A percentile compares a stretch with the other conserved stretches of the same genome.
Conservation (phyloP, 2,797 vertebrate genomes). For the Halcyon leucocephala region DNA sequence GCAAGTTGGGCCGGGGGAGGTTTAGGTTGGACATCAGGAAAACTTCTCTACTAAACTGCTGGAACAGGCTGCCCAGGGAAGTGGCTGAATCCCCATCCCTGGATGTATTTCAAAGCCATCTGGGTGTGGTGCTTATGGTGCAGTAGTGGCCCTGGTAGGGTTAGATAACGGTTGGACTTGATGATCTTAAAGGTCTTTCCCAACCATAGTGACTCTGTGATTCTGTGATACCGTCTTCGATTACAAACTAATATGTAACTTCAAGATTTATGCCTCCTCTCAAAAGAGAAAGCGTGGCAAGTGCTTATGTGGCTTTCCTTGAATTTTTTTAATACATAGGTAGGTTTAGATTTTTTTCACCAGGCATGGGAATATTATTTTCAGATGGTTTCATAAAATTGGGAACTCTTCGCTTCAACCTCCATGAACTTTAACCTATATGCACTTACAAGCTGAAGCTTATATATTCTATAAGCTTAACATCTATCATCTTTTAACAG, state of each 20-base stretch:
- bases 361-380: background rate
- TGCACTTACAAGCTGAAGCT: background rate
- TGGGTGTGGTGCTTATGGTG: no score
- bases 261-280: background rate
- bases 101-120: no score
- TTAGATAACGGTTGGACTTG: no score
- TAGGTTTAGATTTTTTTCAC: background rate
- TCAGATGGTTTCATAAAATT: background rate
- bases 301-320: background rate
- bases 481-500: background rate
- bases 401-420: no score
- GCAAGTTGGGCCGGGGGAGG: no score
- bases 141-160: no score
- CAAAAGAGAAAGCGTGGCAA: background rate
- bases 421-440: background rate
- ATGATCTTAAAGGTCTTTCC: no score
- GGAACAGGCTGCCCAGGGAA: no score
- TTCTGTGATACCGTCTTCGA: background rate
- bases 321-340: background rate
- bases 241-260: background rate
- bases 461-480: background rate
- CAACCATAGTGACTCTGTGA: no score
- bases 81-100: no score
- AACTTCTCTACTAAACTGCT: no score
- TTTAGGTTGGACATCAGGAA: no score